Base-by-base conservation (phyloP, 2,797 vertebrate genomes). In the Valencia hispanica region DNA sequence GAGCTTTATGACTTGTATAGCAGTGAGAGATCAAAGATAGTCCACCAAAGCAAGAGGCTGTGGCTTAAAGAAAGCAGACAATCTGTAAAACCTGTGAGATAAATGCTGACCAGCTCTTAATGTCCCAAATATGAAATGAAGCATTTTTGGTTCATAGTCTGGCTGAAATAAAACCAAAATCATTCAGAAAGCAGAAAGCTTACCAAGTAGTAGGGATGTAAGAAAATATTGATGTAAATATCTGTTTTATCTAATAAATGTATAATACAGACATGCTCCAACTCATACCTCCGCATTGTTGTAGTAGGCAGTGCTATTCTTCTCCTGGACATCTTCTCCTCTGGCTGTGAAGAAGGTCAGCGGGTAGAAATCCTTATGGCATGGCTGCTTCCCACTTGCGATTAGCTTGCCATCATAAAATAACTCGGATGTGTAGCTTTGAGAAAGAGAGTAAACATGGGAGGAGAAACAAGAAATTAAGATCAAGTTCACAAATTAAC, bases 321-420 rank as follows among this genome's bases (percentile, higher is more conserved):
- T 99, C 90, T 99, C 98, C 91, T 99, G 98, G 10, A 99, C 98
- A 79, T 99, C 98, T 94, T 99, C 98, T 80, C 98, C 98, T 81
- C 98, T 96, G 70, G 98, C 98, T 74, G 98, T 99, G 94, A 99
- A 99, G 94, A 99, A 99, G 73, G 98, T 99, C 78, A 99, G 94
- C 27, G 98, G 98, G 87, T 99, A 99, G 95, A 99, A 99, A 92
- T 99, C 98, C 90, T 99, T 99, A 91, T 99, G 98, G 43, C 97
- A 96, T 34, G 98, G 98, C 82, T 99, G 98, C 93, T 99, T 99
- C 79, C 98, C 98, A 91, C 98, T 99, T 82, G 98, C 98, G 97
- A 99, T 99, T 91, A 99, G 92, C 92, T 99, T 99, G 83, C 98
- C 98, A 87, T 99, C 98, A 81, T 99, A 99, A 94, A 99, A 99